phyloP scores from a whole-genome alignment of 2,888 invertebrate genomes.

The Rutpela maculata region DNA sequence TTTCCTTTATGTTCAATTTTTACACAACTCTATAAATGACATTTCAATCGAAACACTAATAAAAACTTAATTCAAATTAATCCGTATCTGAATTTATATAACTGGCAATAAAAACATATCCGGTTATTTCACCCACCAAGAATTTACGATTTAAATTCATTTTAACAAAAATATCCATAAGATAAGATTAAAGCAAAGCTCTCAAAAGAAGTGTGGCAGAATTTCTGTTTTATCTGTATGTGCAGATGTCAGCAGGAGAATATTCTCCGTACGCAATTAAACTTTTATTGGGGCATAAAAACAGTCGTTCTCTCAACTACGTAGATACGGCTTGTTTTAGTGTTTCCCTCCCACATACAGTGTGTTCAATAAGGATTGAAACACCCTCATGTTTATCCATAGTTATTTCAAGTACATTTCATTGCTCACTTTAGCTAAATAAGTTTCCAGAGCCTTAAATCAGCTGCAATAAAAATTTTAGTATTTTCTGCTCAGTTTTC shows the following conservation, averaged over 20 bases:
- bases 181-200: conserved; percentile 46
- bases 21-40: too few relatives aligned
- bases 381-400: not conserved
- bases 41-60: too few relatives aligned
- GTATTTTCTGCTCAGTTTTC: not conserved
- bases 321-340: conserved; percentile 62
- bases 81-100: too few relatives aligned
- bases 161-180: conserved; percentile 30
- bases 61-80: too few relatives aligned
- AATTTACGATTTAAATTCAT: not conserved
- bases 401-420: not conserved
- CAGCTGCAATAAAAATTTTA: not conserved
- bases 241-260: conserved; percentile 63
- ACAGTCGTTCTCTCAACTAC: conserved; percentile 62
- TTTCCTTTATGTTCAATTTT: too few relatives aligned
- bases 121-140: not conserved
- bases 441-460: not conserved
- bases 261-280: conserved; percentile 64
- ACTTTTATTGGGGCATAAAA: conserved; percentile 65
- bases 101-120: not conserved
- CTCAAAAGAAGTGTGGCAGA: conserved; percentile 55
- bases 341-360: conserved; percentile 56
- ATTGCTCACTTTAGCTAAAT: not conserved
- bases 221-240: conserved; percentile 60
- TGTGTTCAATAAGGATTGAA: conserved; percentile 9